Conservation (phyloP, 2,888 invertebrate species). For the Ophioninae sp. region DNA sequence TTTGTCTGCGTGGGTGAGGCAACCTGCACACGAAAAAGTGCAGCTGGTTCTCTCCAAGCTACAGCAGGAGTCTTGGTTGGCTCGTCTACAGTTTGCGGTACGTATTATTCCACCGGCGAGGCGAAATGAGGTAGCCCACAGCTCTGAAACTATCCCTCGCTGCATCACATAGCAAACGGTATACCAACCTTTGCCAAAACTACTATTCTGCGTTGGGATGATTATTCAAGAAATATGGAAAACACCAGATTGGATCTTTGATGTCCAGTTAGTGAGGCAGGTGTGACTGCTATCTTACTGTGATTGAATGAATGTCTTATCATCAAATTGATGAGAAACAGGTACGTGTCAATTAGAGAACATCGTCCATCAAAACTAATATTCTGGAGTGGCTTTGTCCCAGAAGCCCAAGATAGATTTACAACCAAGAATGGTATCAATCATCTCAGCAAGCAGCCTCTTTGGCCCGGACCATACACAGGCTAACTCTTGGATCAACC, state of each 20-base stretch:
- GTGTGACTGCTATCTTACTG: not conserved
- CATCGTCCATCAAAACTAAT: no score
- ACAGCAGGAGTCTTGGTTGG: conserved; percentile 58
- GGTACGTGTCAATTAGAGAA: no score
- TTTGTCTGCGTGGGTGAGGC: conserved; percentile 27
- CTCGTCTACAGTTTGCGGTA: conserved; percentile 41
- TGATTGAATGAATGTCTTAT: no score
- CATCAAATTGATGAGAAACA: no score
- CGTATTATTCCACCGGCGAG: conserved; percentile 33
- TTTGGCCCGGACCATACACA: not conserved
- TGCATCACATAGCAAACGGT: conserved; percentile 28
- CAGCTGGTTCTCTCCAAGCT: conserved; percentile 57
- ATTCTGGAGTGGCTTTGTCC: no score
- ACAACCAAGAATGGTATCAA: not conserved
- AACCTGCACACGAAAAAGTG: conserved; percentile 49
- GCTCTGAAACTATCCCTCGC: conserved; percentile 23
- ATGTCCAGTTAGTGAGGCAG: not conserved
- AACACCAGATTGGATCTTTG: not conserved
- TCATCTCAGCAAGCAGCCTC: not conserved
- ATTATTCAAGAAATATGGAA: conserved; percentile 9
- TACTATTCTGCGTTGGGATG: not conserved
- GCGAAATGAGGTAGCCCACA: conserved; percentile 11
- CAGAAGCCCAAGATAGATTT: no score
- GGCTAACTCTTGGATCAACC: not conserved
- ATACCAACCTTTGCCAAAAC: conserved; percentile 1